phyloP scores from a whole-genome alignment of 2,888 invertebrate genomes.

The Nemotelus pantherinus region DNA sequence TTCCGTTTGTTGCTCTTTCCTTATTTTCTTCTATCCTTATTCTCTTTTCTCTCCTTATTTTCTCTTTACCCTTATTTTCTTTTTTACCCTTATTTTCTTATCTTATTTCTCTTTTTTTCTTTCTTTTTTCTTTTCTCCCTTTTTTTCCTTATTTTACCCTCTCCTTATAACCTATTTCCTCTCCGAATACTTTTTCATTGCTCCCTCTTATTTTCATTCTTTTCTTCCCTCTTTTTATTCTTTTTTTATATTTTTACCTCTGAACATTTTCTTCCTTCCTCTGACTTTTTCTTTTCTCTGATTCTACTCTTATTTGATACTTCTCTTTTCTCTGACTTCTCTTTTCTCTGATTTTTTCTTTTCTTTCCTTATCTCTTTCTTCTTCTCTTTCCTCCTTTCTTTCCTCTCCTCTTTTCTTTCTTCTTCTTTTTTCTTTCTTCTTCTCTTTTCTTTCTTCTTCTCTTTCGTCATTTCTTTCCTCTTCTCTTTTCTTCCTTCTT shows the following conservation, averaged over 20 bases:
- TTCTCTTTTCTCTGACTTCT: background rate
- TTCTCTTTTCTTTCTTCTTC: background rate
- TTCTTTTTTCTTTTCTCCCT: background rate
- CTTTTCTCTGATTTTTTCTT: background rate
- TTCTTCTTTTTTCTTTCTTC: background rate
- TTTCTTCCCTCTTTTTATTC: slow-evolving; percentile 8
- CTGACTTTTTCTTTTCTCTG: background rate
- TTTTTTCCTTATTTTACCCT: background rate
- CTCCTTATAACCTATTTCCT: background rate
- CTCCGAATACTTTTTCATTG: background rate
- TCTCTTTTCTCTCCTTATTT: background rate
- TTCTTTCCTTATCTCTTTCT: background rate
- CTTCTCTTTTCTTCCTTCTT: background rate
- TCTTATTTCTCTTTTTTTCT: background rate
- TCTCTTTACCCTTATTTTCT: background rate
- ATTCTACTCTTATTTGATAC: background rate
- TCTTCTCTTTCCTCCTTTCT: background rate
- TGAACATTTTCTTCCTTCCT: background rate
- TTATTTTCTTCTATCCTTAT: background rate
- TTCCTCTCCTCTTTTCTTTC: background rate
- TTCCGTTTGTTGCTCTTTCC: background rate
- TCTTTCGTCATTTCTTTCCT: background rate
- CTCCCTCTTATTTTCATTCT: background rate
- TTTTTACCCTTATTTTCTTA: background rate
- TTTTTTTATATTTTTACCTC: background rate